Base-by-base conservation (phyloP, 2,888 invertebrate species). In the Drosophila neutralis region DNA sequence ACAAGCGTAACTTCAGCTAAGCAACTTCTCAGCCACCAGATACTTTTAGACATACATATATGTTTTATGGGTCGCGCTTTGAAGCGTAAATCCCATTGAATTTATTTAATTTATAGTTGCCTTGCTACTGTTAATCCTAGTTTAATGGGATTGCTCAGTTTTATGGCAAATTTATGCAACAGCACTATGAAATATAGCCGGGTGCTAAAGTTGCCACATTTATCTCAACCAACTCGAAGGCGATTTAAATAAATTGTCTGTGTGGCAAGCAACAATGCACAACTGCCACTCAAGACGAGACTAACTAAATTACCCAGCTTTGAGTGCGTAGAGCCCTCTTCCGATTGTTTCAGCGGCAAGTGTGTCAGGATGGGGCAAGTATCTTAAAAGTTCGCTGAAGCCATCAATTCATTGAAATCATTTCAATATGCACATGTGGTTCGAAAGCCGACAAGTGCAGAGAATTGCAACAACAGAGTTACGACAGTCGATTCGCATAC, bases 81-180 rank as follows among this genome's bases (percentile, higher is more conserved):
- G 45, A 75, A 75, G 76, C 73, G 80, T 53, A 82, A 80, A 83
- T 83, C 76, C 78, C 72, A 76, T 83, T 76, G 76, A 84, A 80
- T 84, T 76, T 82, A 82, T 87, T 87, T 78, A 65, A 65, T 83
- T 81, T 76, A 79, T 85, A 81, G 85, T 82, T 81, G 48, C 73
- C 65, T 40, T 73, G 70, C 76, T 77, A 83, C 87, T 79, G 79
- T 83, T 81, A 85, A 80, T 77, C 45, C 69, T 69, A 38, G 57
- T 73, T 69, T 76, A 79, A 82, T 84, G 76, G 76, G 69, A 71
- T 69, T 81, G 71, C 76, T 79, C 80, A 74, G 69, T 76, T 84
- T 85, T 78, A 87, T 85, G 76, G 85, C 62, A 73, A 85, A 84
- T 87, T 87, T 85, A 85, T 85, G 69, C 84, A 78, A 38, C 52